Evolutionary conservation across 2,797 vertebrate species (phyloP), one percentile per base, ranked within the genome.

Genomic region (Periparus ater): DNA sequence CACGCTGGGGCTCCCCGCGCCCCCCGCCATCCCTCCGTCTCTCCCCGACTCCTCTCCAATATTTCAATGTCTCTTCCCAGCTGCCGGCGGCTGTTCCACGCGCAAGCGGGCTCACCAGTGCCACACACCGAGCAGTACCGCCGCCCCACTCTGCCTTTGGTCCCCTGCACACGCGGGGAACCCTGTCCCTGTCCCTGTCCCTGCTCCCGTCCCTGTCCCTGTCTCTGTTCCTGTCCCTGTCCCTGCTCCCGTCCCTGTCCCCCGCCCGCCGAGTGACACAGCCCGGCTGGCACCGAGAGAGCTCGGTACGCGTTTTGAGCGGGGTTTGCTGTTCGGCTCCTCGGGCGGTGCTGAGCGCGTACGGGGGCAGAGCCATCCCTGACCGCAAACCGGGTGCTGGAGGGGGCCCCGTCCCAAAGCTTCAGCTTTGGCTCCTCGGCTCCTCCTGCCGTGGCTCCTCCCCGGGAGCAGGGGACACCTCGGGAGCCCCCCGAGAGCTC

Each of bases 101-200:
- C 44, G 23, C 62, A 44, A 81, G 75, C 91, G 75, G 91, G 62
- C 95, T 95, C 96, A 11, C 85, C 95, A 91, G 92, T 96, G 96
- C 90, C 96, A 91, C 94, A 66, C 88, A 94, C 91, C 85, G 91
- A 89, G 96, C 95, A 83, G 73, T 79, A 29, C 89, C 89, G 62
- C 36, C 83, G 80, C 66, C 78, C 82, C 17, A 14, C 81, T 57
- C 74, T 10, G 93, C 80, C 66, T 26, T 4, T 25, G 5, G 1
- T 61, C 19, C 58, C 54, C 66, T 2, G 45, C 71, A 7, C 67
- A 6, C 67, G 6, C 67, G 30, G 38, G 47, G 17, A 57, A 40
- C 38, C 38, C 38, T 40, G 1, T 7, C 55, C 55, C 55, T 40
- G 1, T 7, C 55, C 55, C 55, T 12, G 44, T 16, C 6, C n/a